Percentiles rank a stretch among this genome's conserved stretches.
These are phyloP conservation scores for Sterna hirundo DNA, from an alignment of 2,113 vertebrate species.

Conservation along the genomic window DNA sequence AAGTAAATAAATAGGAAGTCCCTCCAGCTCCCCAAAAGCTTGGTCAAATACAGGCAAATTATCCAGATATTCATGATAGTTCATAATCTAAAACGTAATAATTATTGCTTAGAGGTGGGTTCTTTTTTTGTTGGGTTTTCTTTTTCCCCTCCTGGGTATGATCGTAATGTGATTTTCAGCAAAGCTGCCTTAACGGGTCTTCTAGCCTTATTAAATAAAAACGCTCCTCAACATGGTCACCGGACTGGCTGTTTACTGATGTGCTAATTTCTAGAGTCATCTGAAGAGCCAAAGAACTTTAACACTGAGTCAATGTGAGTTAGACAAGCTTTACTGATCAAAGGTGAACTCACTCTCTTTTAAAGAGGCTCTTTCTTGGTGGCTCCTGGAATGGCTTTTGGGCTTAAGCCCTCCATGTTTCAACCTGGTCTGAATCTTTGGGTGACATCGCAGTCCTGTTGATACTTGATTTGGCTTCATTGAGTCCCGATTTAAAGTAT, in stretches of 20 bases:
- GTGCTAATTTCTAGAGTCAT: background rate
- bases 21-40: background rate
- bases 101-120: background rate
- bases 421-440: background rate
- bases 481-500: background rate
- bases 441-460: background rate
- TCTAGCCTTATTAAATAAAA: background rate
- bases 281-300: background rate
- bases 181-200: background rate
- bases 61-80: background rate
- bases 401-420: background rate
- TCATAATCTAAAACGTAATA: background rate
- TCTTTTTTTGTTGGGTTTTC: background rate
- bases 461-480: background rate
- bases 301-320: accelerated
- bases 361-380: background rate
- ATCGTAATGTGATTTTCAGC: background rate
- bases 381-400: background rate
- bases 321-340: background rate
- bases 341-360: background rate
- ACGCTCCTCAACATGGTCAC: background rate
- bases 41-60: background rate
- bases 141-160: background rate
- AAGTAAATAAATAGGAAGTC: background rate
- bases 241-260: background rate